Evolutionary conservation across 2,797 vertebrate genomes (phyloP), one percentile per base, ranked within the genome.

Genomic region (Gadopsis bispinosus): DNA sequence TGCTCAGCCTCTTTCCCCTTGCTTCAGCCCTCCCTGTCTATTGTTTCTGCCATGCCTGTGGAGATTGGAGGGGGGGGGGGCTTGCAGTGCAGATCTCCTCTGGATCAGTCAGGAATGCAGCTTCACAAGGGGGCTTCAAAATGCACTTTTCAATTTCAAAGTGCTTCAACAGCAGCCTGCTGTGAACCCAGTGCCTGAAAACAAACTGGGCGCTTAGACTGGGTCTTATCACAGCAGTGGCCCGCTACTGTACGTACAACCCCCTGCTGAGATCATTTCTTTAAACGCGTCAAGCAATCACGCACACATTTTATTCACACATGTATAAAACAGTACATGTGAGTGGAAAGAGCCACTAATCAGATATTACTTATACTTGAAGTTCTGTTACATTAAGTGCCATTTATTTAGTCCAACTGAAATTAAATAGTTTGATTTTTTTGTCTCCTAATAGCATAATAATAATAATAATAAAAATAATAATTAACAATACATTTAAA

Each of bases 81-180:
- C 43, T 80, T 51, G 51, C 47, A 61, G 43, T 1, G 29, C 77
- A 80, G 72, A 80, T 84, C 84, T 85, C 73, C 47, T 65, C 73
- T 58, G 86, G 89, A 87, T 91, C 80, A 86, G 73, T 67, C 45
- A 82, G 85, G 91, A 93, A 92, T 90, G 84, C 64, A 2, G 79
- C 86, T 89, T 90, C 84, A 89, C 80, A 63, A 81, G 35, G 7
- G 55, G 71, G 71, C 78, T 84, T 82, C 80, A 66, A 68, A 51
- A 87, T 61, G 47, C 29, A 81, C 85, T 79, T 85, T 90, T 90
- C 59, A 81, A 85, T 84, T 82, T 73, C 76, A 88, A 58, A 83
- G 88, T 22, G 43, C 45, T 77, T 14, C 77, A 83, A 83, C 81
- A 83, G 83, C 63, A 58, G 71, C 76, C 76, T 75, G 81, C 84